Evolutionary conservation across 2,797 vertebrate species (phyloP), one percentile per base, ranked within the genome.

Genomic region (Tokudaia tokunoshimensis): DNA sequence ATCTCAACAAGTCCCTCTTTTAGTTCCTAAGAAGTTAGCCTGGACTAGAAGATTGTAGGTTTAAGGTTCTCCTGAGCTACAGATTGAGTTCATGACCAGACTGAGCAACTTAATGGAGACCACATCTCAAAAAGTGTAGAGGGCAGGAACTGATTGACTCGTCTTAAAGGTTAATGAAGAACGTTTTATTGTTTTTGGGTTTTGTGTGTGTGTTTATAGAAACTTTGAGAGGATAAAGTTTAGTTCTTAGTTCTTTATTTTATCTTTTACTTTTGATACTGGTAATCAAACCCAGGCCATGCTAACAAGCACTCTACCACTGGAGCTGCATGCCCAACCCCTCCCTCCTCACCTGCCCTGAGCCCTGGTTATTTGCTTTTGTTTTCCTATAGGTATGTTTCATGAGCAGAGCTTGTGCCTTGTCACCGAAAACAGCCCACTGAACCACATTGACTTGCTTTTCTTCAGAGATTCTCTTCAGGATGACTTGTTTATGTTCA

Each of bases 141-240:
- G 29, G 6, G 6, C 31, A n/a, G 6, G 24, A 6, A 9, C 17
- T 4, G 4, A 50, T 31, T 14, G 61, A 29, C 15, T 31, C 47
- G 61, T 47, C 41, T 19, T 63, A 37, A 61, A 47, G 59, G 26
- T 59, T 65, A 31, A 47, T 65, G 59, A 84, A 34, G 22, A 47
- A 34, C 20, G 15, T 61, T 83, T 44, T 41, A 11, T 17, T 61
- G 19, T 2, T 65, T 52, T 52, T 4, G 57, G 55, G 10, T 31
- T 65, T 31, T 84, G 6, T 37, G 41, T 67, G 29, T 50, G 10
- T 55, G 79, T 93, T 84, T 74, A 55, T 79, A 61, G 19, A 41
- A 67, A 88, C n/a, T 86, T 92, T 63, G 61, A 83, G 41, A 79
- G 29, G 47, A 79, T 34, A 87, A 91, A 91, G 57, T 79, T 91